Conservation (phyloP, 2,888 invertebrate species). For the Drosophila neotestacea region DNA sequence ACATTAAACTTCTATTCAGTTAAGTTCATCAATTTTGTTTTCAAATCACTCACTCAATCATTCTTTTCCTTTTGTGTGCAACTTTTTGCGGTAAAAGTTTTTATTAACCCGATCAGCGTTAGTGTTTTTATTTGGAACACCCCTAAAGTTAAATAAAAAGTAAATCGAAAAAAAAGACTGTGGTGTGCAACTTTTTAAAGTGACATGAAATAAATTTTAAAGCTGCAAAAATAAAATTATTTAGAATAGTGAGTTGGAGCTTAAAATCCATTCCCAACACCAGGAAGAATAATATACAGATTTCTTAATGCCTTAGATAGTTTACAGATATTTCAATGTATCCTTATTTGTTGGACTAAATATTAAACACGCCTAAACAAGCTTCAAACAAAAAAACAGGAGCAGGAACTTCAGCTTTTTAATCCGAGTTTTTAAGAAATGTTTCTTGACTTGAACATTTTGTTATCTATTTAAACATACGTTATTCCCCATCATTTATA, state of each 20-base stretch:
- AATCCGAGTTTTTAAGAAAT: no score
- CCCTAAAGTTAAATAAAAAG: no score
- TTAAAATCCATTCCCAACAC: neutral
- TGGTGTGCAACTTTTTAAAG: neutral
- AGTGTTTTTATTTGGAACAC: no score
- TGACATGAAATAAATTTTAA: neutral
- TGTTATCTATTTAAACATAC: neutral
- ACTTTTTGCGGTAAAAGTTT: neutral
- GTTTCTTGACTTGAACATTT: neutral
- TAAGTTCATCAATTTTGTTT: constrained; percentile 1
- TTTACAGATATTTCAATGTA: no score
- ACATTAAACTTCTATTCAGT: neutral
- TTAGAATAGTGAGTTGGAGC: neutral
- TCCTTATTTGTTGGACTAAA: no score
- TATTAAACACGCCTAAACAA: no score
- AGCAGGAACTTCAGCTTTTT: no score
- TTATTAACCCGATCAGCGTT: neutral
- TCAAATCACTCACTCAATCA: neutral
- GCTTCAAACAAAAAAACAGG: no score
- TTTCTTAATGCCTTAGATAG: neutral
- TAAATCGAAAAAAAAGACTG: neutral
- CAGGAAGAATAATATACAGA: no score
- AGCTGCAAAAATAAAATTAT: neutral
- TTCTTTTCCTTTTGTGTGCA: neutral
- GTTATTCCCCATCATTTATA: constrained; percentile 3